Evolutionary conservation across 2,113 vertebrate genomes (phyloP), one percentile per base, ranked within the genome.

Genomic region (Onychostruthus taczanowskii): DNA sequence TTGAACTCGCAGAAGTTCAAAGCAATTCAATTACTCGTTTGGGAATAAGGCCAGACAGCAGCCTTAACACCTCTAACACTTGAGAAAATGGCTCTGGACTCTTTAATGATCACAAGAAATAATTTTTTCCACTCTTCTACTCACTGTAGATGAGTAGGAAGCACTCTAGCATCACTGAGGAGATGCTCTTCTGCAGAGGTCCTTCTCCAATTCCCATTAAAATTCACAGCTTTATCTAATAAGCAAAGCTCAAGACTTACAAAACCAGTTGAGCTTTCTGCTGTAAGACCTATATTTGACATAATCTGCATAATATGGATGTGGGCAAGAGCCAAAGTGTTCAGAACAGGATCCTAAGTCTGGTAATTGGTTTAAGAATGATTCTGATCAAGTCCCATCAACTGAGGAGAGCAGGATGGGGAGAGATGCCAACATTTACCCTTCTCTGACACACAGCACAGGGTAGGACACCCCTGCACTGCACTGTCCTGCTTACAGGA

Each of bases 1-100:
- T 33, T 95, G 94, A 96, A 94, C 89, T 91, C 16, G 15, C 62
- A 94, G 66, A 83, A 93, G 87, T 94, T 94, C 90, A 96, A 91
- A 90, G 87, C 74, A 94, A 95, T 95, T 96, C 92, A 96, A 96
- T 95, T 96, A 97, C 37, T 50, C 78, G 27, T 72, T 95, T 93
- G 84, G 95, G 87, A 97, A 95, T 91, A 90, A 80, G 91, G 89
- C 91, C 96, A 97, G 94, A 90, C 79, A 95, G 39, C 83, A 91
- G 76, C 81, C 87, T 93, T 92, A 95, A 88, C 91, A 94, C 87
- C 85, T 90, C 72, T 59, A 93, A 85, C 88, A 89, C 85, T 93
- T 81, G 50, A 93, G 87, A 94, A 95, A 96, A 92, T 31, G 72
- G 67, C 75, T 96, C 93, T 96, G 90, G 93, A 91, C 82, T 95